Evolutionary conservation across 2,888 invertebrate species (phyloP), one percentile per base, ranked within the genome.

Genomic region (Harmothoe impar): DNA sequence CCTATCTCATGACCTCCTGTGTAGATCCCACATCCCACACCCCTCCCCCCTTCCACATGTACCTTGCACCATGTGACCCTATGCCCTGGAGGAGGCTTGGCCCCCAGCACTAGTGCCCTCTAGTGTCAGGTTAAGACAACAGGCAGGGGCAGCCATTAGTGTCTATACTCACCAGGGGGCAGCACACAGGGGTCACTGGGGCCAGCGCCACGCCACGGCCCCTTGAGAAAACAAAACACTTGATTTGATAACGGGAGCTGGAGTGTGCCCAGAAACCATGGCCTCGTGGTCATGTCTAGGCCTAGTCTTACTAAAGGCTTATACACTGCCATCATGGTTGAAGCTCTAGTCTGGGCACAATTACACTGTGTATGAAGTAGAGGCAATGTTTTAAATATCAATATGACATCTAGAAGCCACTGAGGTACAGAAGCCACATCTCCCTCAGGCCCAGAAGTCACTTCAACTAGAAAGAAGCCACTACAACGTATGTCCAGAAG

Each of bases 71-170:
- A 29, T 25, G 72, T 29, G 72, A 29, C 31, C 72, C 25, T 29
- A 3, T 29, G 29, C 72, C 72, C 72, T 29, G 72, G 62, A 62
- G 62, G 62, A 62, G 62, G 62, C 62, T n/a, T n/a, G 23, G 62
- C n/a, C 62, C 43, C 77, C 77, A 31, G 25, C 77, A 25, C 77
- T 35, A 33, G 43, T 25, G 81, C 81, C 81, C 81, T 35, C 81
- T 17, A 12, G 81, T 81, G 81, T 33, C 81, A 43, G 81, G 81
- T 43, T 81, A 43, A 81, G 43, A 81, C 81, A 81, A 81, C 81
- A 81, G 77, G n/a, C 31, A 17, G 77, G 77, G 31, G 31, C 77
- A 77, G 31, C 77, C 31, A 77, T 77, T 77, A 77, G 77, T 77
- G 77, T 77, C 77, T 15, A 81, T 25, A 72, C 25, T 29, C 25